These are phyloP conservation scores for Cryptoprocta ferox DNA, from an alignment of 2,797 vertebrate species.

Conservation along the genomic window DNA sequence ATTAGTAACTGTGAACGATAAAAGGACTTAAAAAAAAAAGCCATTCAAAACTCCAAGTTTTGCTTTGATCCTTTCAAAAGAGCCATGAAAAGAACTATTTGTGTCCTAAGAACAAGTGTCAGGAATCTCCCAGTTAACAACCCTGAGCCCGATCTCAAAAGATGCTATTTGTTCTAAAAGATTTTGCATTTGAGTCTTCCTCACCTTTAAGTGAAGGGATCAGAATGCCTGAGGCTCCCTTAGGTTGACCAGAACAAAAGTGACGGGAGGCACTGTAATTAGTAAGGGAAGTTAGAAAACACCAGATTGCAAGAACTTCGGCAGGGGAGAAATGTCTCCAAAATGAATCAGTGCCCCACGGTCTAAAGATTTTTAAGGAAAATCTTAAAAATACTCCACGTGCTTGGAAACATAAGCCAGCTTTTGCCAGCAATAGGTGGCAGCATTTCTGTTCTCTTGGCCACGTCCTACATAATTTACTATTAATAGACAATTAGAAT, in stretches of 20 bases:
- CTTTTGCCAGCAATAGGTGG: conserved; percentile 56
- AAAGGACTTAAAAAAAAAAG: conserved; percentile 68
- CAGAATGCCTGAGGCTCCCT: not conserved
- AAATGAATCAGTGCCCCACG: not conserved
- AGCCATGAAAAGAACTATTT: conserved; percentile 74
- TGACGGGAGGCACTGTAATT: not conserved
- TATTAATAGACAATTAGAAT: conserved; percentile 50
- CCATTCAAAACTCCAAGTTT: conserved; percentile 71
- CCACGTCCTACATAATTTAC: not conserved
- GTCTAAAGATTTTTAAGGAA: conserved; percentile 15
- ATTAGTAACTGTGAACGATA: conserved; percentile 70
- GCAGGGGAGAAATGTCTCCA: not conserved
- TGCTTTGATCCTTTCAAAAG: conserved; percentile 79
- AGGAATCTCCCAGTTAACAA: conserved; percentile 55
- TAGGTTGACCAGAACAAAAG: conserved; percentile 13
- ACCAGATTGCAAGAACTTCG: not conserved
- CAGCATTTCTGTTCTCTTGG: conserved; percentile 70
- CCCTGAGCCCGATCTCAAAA: conserved; percentile 36
- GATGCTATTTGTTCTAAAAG: conserved; percentile 30
- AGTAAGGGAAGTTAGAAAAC: not conserved
- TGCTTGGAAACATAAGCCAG: conserved; percentile 34
- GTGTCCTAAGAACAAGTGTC: conserved; percentile 45
- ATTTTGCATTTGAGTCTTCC: not conserved
- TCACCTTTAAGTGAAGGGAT: conserved; percentile 58
- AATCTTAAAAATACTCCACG: not conserved